Conservation (phyloP, 1,140 invertebrate species). For the Homalodisca vitripennis region DNA sequence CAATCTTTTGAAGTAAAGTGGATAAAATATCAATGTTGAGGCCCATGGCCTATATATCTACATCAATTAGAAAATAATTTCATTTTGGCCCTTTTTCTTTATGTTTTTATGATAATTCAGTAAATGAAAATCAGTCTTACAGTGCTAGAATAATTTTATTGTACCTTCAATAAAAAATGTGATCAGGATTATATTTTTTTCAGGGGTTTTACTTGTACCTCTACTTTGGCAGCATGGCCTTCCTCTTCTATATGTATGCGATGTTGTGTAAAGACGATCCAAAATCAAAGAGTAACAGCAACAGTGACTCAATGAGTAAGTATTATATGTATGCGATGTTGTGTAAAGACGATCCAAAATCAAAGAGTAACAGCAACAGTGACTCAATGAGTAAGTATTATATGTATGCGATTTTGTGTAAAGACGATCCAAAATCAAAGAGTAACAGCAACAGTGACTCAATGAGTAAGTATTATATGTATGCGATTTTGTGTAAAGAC, state of each 20-base stretch:
- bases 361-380: conserved; percentile 18
- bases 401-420: conserved; percentile 76
- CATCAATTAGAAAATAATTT: too few species aligned
- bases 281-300: conserved; percentile 22
- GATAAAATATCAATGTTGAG: too few species aligned
- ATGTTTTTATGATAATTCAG: too few species aligned
- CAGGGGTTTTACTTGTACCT: conserved; percentile 86
- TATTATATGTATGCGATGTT: conserved; percentile 78
- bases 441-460: conserved; percentile 28
- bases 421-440: conserved; percentile 51
- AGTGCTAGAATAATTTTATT: too few species aligned
- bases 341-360: conserved; percentile 55
- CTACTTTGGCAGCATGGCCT: conserved; percentile 87
- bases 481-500: conserved; percentile 70
- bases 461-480: conserved; percentile 62
- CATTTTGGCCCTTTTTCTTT: too few species aligned
- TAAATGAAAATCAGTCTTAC: too few species aligned
- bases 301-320: conserved; percentile 31
- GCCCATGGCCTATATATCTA: too few species aligned
- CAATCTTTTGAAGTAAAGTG: too few species aligned
- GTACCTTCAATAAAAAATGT: too few species aligned
- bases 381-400: conserved; percentile 49
- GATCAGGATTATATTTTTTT: too few species aligned
- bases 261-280: conserved; percentile 65
- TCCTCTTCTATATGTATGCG: conserved; percentile 81